Base-by-base conservation (phyloP, 2,113 vertebrate genomes). In the Acrocephalus arundinaceus region DNA sequence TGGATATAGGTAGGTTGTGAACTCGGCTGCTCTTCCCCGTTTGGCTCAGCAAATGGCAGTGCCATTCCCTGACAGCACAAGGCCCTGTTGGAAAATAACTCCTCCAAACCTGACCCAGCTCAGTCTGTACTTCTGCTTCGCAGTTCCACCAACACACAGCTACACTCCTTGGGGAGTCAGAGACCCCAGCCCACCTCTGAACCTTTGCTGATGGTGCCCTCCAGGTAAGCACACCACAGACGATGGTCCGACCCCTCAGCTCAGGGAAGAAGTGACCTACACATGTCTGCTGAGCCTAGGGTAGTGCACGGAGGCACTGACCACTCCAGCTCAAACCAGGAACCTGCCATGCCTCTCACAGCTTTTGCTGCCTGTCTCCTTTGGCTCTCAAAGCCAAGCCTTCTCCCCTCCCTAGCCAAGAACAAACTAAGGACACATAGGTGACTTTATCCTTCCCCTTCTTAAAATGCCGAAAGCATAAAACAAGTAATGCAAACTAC, bases 21-120 rank as follows among this genome's bases (percentile, higher is more conserved):
- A 18, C 54, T 15, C 1, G 1, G 41, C 76, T 37, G 54, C 23
- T 39, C 24, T 48, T 0, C 18, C 39, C 41, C 2, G 0, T 11
- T 19, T 4, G 41, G 30, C 58, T 87, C 85, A 79, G 39, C 27
- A 82, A 86, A 68, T 39, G 39, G 81, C 90, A 93, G 55, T 51
- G n/a, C 37, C 19, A 16, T 13, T 49, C 10, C 63, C 35, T 13
- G 2, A 46, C n/a, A 57, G 66, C 67, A 4, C 16, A 59, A 25
- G 30, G 8, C 16, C 35, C 45, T 8, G 25, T 59, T 87, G 37
- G 15, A 35, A 31, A 35, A 24, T 0, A 31, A 46, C 5, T 11
- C 20, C 54, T 14, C 5, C 5, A 11, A 25, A 21, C 27, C 35
- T 31, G 8, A 10, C 27, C 37, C 18, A 2, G 54, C 66, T 27